A percentile compares a stretch with the other conserved stretches of the same genome.
Evolutionary conservation across 1,140 invertebrate genomes (phyloP).

Genomic region (Drosophila yakuba): DNA sequence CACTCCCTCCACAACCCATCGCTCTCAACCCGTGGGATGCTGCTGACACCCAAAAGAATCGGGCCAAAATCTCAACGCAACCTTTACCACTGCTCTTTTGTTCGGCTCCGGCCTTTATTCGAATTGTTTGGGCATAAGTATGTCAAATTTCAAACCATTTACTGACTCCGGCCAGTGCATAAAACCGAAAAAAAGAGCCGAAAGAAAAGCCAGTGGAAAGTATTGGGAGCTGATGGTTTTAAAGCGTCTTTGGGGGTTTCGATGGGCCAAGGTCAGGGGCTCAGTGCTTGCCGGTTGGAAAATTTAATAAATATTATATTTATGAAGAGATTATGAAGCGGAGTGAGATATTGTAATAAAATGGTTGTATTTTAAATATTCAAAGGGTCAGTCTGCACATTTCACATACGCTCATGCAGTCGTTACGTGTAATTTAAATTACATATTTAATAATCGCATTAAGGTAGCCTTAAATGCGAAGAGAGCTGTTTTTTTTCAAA

Average conservation of each 20-base stretch:
- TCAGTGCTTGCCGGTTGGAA: background rate
- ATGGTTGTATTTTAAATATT: constrained; percentile 51
- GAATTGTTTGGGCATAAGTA: constrained; percentile 55
- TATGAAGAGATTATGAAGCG: constrained; percentile 34
- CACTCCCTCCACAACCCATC: background rate
- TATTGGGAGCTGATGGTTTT: constrained; percentile 42
- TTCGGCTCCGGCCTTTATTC: constrained; percentile 45
- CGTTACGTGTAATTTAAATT: constrained; percentile 33
- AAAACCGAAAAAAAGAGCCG: constrained; percentile 9
- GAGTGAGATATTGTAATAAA: constrained; percentile 34
- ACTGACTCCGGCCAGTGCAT: constrained; percentile 45
- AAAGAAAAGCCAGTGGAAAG: constrained; percentile 1
- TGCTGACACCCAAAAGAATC: constrained; percentile 39
- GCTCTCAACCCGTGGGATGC: constrained; percentile 18
- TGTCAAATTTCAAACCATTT: constrained; percentile 57
- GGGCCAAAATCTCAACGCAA: constrained; percentile 14
- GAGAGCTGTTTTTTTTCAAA: too few species aligned
- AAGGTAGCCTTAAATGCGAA: constrained; percentile 6
- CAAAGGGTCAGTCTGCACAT: constrained; percentile 23
- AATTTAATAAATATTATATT: constrained; percentile 57
- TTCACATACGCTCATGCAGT: constrained; percentile 22
- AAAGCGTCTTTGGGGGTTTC: constrained; percentile 42
- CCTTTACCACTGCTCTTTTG: constrained; percentile 47
- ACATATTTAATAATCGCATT: constrained; percentile 39
- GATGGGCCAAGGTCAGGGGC: constrained; percentile 31